Base-by-base conservation (phyloP, 2,888 invertebrate genomes). In the Epiblema foenella region DNA sequence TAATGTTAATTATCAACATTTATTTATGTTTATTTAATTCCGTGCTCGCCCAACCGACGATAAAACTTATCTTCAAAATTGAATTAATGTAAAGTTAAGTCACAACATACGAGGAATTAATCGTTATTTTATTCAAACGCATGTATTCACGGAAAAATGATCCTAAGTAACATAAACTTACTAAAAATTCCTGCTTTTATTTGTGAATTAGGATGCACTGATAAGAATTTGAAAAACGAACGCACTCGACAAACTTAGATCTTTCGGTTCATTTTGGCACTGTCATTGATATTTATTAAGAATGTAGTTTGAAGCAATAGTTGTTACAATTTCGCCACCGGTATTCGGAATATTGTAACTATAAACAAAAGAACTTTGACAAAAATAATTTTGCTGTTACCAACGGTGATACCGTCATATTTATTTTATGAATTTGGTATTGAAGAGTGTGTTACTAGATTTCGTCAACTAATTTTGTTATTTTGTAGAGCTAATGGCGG, bases 91-190 rank as follows among this genome's bases (percentile, higher is more conserved):
- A 11, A 49, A 33, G 10, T 29, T 9, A 9, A 20, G 64, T 70
- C 70, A 70, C 70, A 70, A 66, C 70, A 70, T 66, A 70, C 70
- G 70, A 59, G 46, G 65, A 37, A 70, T 73, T 74, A 72, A 74
- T 74, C 59, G 74, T 74, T 67, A 69, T 74, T 74, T 74, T 74
- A 74, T 74, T 74, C 73, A 56, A 75, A 75, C 69, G 42, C 18
- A 24, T 46, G 39, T 9, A 46, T 46, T 15, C 46, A 46, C n/a
- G 5, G n/a, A n/a, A 46, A 46, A n/a, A n/a, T 46, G 1, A n/a
- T 46, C n/a, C 46, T 46, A 46, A 46, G 46, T 46, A 46, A 46
- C n/a, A 46, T 46, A 4, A 46, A n/a, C n/a, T 46, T 46, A 7
- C 46, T 8, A 7, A 15, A 5, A n/a, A 46, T 8, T n/a, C 5